A percentile compares a stretch with the other conserved stretches of the same genome.
phyloP scores from a whole-genome alignment of 2,888 invertebrate genomes.

The Empis stercorea region DNA sequence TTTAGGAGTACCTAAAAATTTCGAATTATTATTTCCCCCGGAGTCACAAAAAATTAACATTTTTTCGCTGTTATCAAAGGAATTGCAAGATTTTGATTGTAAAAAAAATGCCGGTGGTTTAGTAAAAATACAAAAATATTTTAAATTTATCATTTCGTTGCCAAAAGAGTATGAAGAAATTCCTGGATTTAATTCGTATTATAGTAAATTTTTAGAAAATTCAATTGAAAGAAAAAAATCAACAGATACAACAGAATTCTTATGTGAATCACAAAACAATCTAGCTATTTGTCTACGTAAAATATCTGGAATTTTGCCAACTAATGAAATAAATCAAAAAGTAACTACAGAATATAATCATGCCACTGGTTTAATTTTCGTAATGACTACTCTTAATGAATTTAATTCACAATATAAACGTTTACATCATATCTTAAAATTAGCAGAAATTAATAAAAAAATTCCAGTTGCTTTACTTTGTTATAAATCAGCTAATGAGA shows the following conservation, averaged over 20 bases:
- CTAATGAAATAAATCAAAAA: slow-evolving; percentile 22
- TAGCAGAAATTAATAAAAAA: slow-evolving; percentile 17
- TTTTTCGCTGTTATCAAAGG: slow-evolving; percentile 18
- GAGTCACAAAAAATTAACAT: slow-evolving; percentile 19
- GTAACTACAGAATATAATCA: slow-evolving; percentile 20
- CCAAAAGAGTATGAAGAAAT: slow-evolving; percentile 22
- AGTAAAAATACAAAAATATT: slow-evolving; percentile 21
- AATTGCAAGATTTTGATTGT: background rate
- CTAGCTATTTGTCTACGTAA: slow-evolving; percentile 31
- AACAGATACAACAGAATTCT: slow-evolving; percentile 13
- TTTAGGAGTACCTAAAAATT: slow-evolving; percentile 30
- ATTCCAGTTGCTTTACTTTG: slow-evolving; percentile 25
- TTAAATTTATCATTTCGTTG: slow-evolving; percentile 26
- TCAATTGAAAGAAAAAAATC: slow-evolving; percentile 1
- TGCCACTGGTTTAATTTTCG: slow-evolving; percentile 25
- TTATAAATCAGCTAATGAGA: slow-evolving; percentile 14
- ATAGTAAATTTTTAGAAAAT: slow-evolving; percentile 22
- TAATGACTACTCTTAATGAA: slow-evolving; percentile 18
- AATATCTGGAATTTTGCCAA: slow-evolving; percentile 20
- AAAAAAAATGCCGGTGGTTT: slow-evolving; percentile 11
- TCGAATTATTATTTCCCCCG: slow-evolving; percentile 15
- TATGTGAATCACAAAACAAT: slow-evolving; percentile 19
- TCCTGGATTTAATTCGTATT: slow-evolving; percentile 22
- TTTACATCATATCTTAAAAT: slow-evolving; percentile 21
- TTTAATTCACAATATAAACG: slow-evolving; percentile 19